Percentiles rank a stretch among this genome's conserved stretches.
Evolutionary conservation across 2,113 vertebrate genomes (phyloP).

Genomic region (Gadus macrocephalus): DNA sequence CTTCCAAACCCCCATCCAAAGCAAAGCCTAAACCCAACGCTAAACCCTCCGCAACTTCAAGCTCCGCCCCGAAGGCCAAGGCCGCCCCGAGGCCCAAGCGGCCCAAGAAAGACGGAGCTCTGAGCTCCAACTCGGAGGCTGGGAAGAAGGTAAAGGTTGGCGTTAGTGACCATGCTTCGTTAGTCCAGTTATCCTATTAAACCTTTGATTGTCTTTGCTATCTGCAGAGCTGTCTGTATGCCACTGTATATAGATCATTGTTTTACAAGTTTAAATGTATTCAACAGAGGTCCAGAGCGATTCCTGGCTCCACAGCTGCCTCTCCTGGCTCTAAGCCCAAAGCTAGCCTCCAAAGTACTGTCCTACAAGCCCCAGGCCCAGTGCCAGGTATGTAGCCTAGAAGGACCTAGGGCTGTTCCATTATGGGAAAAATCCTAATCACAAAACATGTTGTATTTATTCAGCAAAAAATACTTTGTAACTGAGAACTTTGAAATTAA

Average conservation of each 20-base stretch:
- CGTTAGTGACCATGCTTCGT: background rate
- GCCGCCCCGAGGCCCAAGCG: background rate
- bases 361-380: background rate
- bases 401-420: background rate
- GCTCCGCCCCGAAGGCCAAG: background rate
- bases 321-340: slow-evolving; percentile 1
- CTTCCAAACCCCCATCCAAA: background rate
- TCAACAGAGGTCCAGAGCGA: background rate
- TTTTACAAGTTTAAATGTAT: background rate
- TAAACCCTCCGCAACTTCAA: background rate
- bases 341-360: background rate
- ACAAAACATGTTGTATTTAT: too few relatives aligned
- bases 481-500: too few relatives aligned
- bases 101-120: slow-evolving; percentile 4
- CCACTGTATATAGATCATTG: background rate
- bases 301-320: background rate
- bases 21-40: background rate
- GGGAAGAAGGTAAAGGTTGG: slow-evolving; percentile 5
- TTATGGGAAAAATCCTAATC: too few relatives aligned
- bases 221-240: background rate
- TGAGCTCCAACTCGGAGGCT: background rate
- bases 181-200: background rate
- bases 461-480: too few relatives aligned
- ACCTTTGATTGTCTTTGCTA: background rate
- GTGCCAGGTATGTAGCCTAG: slow-evolving; percentile 17